Base-by-base conservation (phyloP, 2,797 vertebrate species). In the Enteromius viviparus region DNA sequence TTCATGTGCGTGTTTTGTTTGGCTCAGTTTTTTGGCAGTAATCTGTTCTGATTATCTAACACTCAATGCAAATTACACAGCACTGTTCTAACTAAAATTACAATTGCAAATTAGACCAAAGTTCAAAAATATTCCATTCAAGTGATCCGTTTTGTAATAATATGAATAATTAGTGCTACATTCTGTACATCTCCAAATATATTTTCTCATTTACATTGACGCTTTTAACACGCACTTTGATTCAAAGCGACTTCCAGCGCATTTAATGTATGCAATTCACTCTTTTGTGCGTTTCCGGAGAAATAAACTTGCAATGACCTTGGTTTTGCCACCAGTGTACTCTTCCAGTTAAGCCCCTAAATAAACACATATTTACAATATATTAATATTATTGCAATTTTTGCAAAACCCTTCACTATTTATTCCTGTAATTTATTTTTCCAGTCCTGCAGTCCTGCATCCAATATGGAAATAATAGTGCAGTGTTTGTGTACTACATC, bases 91-190 rank as follows among this genome's bases (percentile, higher is more conserved):
- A 21, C 29, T 8, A 58, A 76, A 12, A 76, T 58, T 40, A 40
- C 8, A 58, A 55, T 76, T 76, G 32, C 72, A 76, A 76, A 58
- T 76, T 76, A 76, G 72, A 40, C 21, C 10, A 75, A 75, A 75
- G 72, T 75, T 55, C 29, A 6, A 23, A 76, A 76, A 58, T 23
- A 37, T 15, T 58, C 34, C 21, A 55, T 76, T 76, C 0, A 32
- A 34, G 70, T 76, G 1, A 69, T 34, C 32, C 1, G 26, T 78
- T n/a, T 66, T 14, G 26, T 26, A 68, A 23, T 15, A 55, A 55
- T 40, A 23, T 6, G 51, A 40, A 76, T 23, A 40, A 76, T 23
- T 37, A 26, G n/a, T 23, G 21, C 2, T 3, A 1, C 34, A 68
- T 37, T 26, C 64, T 40, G 7, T 6, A 26, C 47, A 40, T 68